Conservation (phyloP, 37 sponge, comb jelly and placozoan genomes). For the Aplysina aerophoba region DNA sequence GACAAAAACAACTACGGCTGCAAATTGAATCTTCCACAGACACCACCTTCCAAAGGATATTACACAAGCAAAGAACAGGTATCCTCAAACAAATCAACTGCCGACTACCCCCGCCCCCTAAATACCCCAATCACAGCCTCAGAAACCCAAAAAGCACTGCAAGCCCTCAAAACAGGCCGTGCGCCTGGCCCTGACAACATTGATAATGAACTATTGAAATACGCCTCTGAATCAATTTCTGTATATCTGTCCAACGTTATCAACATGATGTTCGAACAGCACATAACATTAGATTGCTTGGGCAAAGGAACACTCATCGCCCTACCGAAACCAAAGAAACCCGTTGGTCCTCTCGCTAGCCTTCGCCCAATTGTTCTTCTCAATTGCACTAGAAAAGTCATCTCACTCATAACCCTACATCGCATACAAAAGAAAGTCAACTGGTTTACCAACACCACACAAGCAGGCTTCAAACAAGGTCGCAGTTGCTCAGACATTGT, state of each 20-base stretch:
- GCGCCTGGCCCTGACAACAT: neutral
- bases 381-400: slow-evolving; percentile 30
- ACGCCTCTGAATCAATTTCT: slow-evolving; percentile 8
- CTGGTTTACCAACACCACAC: slow-evolving; percentile 10
- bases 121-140: neutral
- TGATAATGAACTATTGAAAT: slow-evolving; percentile 6
- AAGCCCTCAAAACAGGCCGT: neutral
- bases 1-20: slow-evolving; percentile 20
- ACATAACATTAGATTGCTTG: slow-evolving; percentile 2
- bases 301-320: slow-evolving; percentile 4
- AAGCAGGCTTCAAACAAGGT: slow-evolving; percentile 27
- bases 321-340: slow-evolving; percentile 11
- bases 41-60: neutral
- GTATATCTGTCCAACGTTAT: slow-evolving; percentile 2
- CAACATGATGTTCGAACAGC: too few species aligned
- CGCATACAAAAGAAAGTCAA: slow-evolving; percentile 24
- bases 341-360: slow-evolving; percentile 1
- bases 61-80: slow-evolving; percentile 3
- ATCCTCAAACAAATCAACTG: slow-evolving; percentile 15
- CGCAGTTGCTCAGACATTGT: slow-evolving; percentile 26
- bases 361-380: slow-evolving; percentile 18
- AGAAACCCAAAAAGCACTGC: slow-evolving; percentile 1
- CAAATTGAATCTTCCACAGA: slow-evolving; percentile 9
- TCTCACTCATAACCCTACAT: slow-evolving; percentile 20
- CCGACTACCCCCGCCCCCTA: neutral